A percentile compares a stretch with the other conserved stretches of the same genome.
Conservation (phyloP, 2,888 invertebrate genomes). For the Notodonta ziczac region DNA sequence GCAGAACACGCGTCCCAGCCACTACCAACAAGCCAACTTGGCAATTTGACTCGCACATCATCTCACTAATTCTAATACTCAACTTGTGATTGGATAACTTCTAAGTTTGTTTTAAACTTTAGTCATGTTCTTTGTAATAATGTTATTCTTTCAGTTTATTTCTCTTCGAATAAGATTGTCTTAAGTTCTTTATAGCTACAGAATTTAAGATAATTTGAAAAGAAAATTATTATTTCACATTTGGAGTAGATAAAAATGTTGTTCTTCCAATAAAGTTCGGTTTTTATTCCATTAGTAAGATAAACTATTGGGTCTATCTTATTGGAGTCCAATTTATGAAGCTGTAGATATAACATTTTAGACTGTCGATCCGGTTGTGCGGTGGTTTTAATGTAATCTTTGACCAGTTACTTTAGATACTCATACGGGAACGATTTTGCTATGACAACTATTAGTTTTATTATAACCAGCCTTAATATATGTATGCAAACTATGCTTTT, state of each 20-base stretch:
- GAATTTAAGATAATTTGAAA: conserved; percentile 19
- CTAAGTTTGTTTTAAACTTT: conserved; percentile 20
- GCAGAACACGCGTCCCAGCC: conserved; percentile 33
- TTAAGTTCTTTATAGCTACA: conserved; percentile 8
- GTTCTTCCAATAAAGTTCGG: conserved; percentile 11
- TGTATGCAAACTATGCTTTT: too few relatives aligned
- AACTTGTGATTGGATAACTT: conserved; percentile 50
- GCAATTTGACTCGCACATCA: conserved; percentile 39
- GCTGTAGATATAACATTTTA: conserved; percentile 1
- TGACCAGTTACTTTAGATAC: not conserved
- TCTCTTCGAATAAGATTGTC: conserved; percentile 15
- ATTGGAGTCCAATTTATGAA: conserved; percentile 5
- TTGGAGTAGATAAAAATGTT: conserved; percentile 19
- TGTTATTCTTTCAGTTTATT: conserved; percentile 27
- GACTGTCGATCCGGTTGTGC: not conserved
- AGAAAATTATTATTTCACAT: conserved; percentile 19
- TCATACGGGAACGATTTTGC: not conserved
- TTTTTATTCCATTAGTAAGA: conserved; percentile 5
- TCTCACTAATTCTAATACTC: conserved; percentile 41
- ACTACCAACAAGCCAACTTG: conserved; percentile 39
- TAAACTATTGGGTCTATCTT: not conserved
- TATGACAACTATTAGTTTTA: too few relatives aligned
- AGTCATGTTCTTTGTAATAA: conserved; percentile 24
- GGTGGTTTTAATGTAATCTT: not conserved
- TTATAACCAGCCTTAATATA: too few relatives aligned